These are phyloP conservation scores for Halictus quadricinctus DNA, from an alignment of 2,888 invertebrate species.

Conservation along the genomic window DNA sequence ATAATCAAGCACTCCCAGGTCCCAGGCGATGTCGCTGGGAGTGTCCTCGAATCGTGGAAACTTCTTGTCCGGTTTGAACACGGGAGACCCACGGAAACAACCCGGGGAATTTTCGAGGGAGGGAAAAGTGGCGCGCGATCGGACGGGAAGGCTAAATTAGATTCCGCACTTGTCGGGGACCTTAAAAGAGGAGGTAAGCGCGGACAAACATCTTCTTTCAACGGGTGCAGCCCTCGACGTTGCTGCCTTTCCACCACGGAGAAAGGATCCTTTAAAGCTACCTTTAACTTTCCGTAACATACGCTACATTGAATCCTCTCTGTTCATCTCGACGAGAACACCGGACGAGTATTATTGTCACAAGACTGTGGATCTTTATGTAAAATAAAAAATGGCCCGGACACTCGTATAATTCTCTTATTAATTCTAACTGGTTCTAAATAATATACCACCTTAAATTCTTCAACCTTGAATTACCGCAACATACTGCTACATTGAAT, in stretches of 20 bases:
- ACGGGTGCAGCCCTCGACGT: slow-evolving; percentile 30
- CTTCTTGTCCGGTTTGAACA: slow-evolving; percentile 61
- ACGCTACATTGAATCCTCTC: neutral
- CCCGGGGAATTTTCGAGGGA: slow-evolving; percentile 49
- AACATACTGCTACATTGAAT: too few species aligned
- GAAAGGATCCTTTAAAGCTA: slow-evolving; percentile 18
- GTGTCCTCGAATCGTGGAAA: slow-evolving; percentile 52
- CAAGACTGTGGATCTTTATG: too few species aligned
- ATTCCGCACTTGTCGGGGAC: slow-evolving; percentile 75
- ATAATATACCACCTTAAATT: too few species aligned
- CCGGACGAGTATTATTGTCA: neutral
- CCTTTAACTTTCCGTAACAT: slow-evolving; percentile 13
- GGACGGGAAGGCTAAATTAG: slow-evolving; percentile 71
- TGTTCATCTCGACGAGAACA: neutral
- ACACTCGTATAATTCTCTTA: too few species aligned
- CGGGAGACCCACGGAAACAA: slow-evolving; percentile 36
- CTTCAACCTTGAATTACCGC: too few species aligned
- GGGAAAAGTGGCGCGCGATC: slow-evolving; percentile 61
- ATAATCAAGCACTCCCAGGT: slow-evolving; percentile 52
- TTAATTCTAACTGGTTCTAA: too few species aligned
- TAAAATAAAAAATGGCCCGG: too few species aligned
- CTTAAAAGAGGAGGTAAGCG: slow-evolving; percentile 75
- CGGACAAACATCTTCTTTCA: slow-evolving; percentile 72
- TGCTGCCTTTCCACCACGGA: slow-evolving; percentile 20
- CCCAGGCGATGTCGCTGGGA: slow-evolving; percentile 47